These are phyloP conservation scores for Trachurus trachurus DNA, from an alignment of 2,797 vertebrate species.

Conservation along the genomic window DNA sequence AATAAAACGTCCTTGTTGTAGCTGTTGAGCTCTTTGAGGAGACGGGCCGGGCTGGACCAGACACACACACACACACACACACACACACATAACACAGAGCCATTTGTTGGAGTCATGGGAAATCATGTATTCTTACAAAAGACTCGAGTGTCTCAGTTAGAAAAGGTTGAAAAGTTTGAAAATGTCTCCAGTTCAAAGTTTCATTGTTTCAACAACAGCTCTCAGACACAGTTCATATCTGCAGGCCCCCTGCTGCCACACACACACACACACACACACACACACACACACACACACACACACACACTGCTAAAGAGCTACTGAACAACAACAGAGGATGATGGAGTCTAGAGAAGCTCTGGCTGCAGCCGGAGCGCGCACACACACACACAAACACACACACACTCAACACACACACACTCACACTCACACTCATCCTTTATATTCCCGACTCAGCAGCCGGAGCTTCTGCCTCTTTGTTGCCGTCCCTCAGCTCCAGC, in stretches of 20 bases:
- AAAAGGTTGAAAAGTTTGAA: background rate
- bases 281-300: slow-evolving; percentile 4
- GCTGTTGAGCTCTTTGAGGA: no score
- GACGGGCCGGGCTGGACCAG: no score
- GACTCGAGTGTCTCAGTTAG: background rate
- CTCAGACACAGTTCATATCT: background rate
- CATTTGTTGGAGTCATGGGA: no score
- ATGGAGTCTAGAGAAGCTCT: background rate
- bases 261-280: slow-evolving; percentile 4
- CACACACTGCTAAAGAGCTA: background rate
- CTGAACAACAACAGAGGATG: slow-evolving; percentile 10
- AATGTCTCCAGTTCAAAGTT: background rate
- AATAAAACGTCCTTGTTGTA: no score
- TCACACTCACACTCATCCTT: slow-evolving; percentile 12
- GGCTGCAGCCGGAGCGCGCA: slow-evolving; percentile 25
- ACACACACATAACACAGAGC: no score
- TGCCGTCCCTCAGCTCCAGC: slow-evolving; percentile 19
- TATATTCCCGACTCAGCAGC: slow-evolving; percentile 18
- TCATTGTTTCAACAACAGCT: background rate
- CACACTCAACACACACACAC: slow-evolving; percentile 11
- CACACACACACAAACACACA: background rate
- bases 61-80: no score
- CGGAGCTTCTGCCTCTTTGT: slow-evolving; percentile 27
- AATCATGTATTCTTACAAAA: background rate
- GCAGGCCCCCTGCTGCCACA: background rate